Conservation (phyloP, 2,888 invertebrate genomes). For the Melipona beecheii region DNA sequence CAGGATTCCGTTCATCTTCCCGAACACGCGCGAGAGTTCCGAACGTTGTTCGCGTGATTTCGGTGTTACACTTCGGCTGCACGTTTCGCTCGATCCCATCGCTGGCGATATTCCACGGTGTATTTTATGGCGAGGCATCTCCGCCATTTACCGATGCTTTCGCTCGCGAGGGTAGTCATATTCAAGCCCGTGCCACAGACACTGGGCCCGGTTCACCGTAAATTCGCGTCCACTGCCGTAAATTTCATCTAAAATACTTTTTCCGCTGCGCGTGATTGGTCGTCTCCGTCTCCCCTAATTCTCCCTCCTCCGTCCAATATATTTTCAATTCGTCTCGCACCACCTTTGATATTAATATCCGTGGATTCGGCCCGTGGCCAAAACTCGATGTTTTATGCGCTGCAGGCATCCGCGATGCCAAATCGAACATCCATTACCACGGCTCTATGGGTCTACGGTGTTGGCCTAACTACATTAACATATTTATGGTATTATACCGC, state of each 20-base stretch:
- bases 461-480: slow-evolving; percentile 1
- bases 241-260: slow-evolving; percentile 43
- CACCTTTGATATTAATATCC: slow-evolving; percentile 41
- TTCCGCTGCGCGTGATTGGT: slow-evolving; percentile 15
- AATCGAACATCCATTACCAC: slow-evolving; percentile 20
- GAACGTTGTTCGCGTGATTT: too few species aligned
- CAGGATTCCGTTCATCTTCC: too few species aligned
- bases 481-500: neutral
- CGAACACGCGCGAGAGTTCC: too few species aligned
- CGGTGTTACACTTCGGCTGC: too few species aligned
- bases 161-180: slow-evolving; percentile 26
- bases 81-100: too few species aligned
- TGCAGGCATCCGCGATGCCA: neutral
- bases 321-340: slow-evolving; percentile 29
- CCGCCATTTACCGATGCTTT: slow-evolving; percentile 45
- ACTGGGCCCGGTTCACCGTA: slow-evolving; percentile 13
- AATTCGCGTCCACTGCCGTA: slow-evolving; percentile 38
- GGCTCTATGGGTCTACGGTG: neutral
- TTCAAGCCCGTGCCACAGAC: slow-evolving; percentile 13
- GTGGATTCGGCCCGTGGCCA: slow-evolving; percentile 32
- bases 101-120: neutral
- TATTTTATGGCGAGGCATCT: slow-evolving; percentile 47
- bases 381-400: slow-evolving; percentile 34
- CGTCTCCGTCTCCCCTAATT: neutral
- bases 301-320: neutral